Evolutionary conservation across 2,797 vertebrate species (phyloP).

Genomic region (Microctenopoma stevenorrisi): DNA sequence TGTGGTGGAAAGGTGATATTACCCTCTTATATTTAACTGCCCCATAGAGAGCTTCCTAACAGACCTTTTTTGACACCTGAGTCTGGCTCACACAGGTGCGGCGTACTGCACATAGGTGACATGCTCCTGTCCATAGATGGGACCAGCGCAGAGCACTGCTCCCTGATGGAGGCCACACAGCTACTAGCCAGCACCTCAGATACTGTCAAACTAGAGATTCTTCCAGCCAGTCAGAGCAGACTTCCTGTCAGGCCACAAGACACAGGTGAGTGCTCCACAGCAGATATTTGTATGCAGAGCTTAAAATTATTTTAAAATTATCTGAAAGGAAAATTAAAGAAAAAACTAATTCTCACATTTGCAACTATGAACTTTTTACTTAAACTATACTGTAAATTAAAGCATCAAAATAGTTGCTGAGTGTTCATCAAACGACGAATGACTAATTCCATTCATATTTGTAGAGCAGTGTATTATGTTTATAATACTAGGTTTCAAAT

Average conservation of each 20-base stretch:
- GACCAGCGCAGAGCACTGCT: slow-evolving; percentile 93
- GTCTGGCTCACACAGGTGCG: slow-evolving; percentile 83
- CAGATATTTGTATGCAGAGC: no score
- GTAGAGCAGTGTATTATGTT: no score
- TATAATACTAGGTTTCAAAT: no score
- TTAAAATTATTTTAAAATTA: no score
- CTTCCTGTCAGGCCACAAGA: slow-evolving; percentile 88
- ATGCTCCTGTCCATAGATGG: slow-evolving; percentile 96
- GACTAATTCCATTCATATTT: no score
- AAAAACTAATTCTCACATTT: no score
- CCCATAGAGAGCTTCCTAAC: slow-evolving; percentile 4
- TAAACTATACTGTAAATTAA: no score
- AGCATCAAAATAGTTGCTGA: no score
- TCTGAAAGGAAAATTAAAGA: no score
- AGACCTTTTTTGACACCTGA: background rate
- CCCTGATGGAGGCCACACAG: slow-evolving; percentile 94
- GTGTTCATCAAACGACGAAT: no score
- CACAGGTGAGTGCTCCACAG: slow-evolving; percentile 82
- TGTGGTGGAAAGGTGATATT: slow-evolving; percentile 91
- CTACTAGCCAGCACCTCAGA: slow-evolving; percentile 90
- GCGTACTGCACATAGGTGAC: slow-evolving; percentile 90
- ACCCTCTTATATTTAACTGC: background rate
- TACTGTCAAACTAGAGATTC: slow-evolving; percentile 91
- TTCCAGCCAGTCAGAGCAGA: slow-evolving; percentile 89
- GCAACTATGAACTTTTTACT: no score